These are phyloP conservation scores for Microtus oregoni DNA, from an alignment of 2,113 vertebrate species.

Conservation along the genomic window DNA sequence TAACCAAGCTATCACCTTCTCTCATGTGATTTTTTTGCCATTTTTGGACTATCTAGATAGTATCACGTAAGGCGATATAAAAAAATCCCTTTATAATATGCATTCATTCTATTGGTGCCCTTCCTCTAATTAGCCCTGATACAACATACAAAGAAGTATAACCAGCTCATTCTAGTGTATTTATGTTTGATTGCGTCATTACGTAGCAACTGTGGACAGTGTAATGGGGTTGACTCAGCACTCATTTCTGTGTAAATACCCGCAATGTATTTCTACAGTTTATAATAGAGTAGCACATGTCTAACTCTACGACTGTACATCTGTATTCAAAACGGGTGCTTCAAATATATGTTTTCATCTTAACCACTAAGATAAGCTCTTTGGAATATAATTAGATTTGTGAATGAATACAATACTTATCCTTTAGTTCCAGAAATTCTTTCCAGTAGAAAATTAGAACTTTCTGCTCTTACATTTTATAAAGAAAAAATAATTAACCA, in stretches of 20 bases:
- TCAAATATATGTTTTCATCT: slow-evolving; percentile 32
- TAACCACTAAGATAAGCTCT: slow-evolving; percentile 19
- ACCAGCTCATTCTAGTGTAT: background rate
- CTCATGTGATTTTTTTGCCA: background rate
- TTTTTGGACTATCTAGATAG: background rate
- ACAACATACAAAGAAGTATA: background rate
- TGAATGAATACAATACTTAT: slow-evolving; percentile 14
- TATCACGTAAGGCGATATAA: too few relatives aligned
- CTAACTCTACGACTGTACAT: background rate
- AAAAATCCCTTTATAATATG: background rate
- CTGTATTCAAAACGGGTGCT: slow-evolving; percentile 16
- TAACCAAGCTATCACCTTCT: background rate
- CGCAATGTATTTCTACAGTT: background rate
- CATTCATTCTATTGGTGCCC: too few relatives aligned
- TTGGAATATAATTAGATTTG: slow-evolving; percentile 40
- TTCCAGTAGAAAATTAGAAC: background rate
- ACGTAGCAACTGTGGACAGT: background rate
- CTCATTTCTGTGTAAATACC: background rate
- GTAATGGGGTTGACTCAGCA: background rate
- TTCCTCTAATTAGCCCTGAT: background rate
- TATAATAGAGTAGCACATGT: slow-evolving; percentile 43
- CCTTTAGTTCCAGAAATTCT: background rate
- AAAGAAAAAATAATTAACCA: background rate
- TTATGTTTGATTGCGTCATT: background rate
- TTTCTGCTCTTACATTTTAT: background rate